These are phyloP conservation scores for Petrosia ficiformis DNA, from an alignment of 37 sponge, comb jelly and placozoan species.

Conservation along the genomic window DNA sequence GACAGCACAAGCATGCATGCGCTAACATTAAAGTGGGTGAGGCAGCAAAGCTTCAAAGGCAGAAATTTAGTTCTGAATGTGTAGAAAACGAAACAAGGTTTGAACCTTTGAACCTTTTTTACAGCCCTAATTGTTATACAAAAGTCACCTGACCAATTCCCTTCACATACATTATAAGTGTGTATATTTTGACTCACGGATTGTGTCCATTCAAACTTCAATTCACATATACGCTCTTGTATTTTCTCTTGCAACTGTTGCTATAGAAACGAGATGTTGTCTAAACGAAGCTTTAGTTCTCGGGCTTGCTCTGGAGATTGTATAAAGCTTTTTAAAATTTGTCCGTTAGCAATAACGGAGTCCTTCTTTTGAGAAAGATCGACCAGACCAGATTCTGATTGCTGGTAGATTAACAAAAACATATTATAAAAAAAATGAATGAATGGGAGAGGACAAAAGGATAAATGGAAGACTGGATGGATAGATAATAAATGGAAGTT, in stretches of 20 bases:
- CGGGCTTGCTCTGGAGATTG: neutral
- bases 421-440: no score
- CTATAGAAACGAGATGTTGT: neutral
- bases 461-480: neutral
- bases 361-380: neutral
- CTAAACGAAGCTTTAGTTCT: neutral
- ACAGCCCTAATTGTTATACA: no score
- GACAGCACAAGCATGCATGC: no score
- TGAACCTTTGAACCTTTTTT: no score
- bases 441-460: no score
- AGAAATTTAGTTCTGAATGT: no score
- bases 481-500: neutral
- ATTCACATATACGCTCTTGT: neutral
- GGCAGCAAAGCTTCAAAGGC: no score
- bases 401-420: no score
- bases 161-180: no score
- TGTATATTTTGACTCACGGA: neutral
- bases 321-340: neutral
- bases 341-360: neutral
- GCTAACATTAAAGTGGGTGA: no score
- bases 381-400: neutral
- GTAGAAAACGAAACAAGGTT: no score
- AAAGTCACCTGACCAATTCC: no score
- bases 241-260: neutral
- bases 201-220: conserved; percentile 1